Evolutionary conservation across 2,797 vertebrate genomes (phyloP).

Genomic region (Aldrovandia affinis): DNA sequence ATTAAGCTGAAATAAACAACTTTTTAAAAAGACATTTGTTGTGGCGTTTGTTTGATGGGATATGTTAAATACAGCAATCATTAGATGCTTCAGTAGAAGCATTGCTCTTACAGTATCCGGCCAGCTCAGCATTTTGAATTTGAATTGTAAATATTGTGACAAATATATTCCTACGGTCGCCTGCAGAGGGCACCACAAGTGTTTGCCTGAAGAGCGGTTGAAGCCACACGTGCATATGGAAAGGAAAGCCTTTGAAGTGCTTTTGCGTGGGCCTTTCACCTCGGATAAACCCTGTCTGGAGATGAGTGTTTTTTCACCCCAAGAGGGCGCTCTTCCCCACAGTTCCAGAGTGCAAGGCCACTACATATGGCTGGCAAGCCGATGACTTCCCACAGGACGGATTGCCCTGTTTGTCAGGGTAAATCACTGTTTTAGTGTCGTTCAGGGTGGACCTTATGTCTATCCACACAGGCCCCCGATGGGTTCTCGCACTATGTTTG

Average conservation of each 20-base stretch:
- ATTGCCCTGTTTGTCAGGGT: background rate
- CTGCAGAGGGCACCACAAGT: background rate
- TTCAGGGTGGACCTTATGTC: background rate
- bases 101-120: too few relatives aligned
- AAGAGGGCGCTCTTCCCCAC: background rate
- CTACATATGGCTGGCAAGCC: background rate
- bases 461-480: background rate
- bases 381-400: background rate
- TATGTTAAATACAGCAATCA: background rate
- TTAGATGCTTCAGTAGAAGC: background rate
- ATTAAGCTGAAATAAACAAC: slow-evolving; percentile 33
- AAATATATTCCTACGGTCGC: background rate
- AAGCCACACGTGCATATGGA: background rate
- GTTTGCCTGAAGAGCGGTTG: background rate
- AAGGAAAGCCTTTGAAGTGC: background rate
- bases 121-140: background rate
- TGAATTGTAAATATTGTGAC: too few relatives aligned
- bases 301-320: slow-evolving; percentile 1
- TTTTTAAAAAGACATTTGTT: slow-evolving; percentile 29
- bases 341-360: background rate
- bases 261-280: slow-evolving; percentile 7
- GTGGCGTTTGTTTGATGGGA: background rate
- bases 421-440: background rate
- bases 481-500: background rate
- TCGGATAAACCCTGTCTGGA: background rate